Evolutionary conservation across 2,888 invertebrate species (phyloP).

Genomic region (Liodrosophila aerea): DNA sequence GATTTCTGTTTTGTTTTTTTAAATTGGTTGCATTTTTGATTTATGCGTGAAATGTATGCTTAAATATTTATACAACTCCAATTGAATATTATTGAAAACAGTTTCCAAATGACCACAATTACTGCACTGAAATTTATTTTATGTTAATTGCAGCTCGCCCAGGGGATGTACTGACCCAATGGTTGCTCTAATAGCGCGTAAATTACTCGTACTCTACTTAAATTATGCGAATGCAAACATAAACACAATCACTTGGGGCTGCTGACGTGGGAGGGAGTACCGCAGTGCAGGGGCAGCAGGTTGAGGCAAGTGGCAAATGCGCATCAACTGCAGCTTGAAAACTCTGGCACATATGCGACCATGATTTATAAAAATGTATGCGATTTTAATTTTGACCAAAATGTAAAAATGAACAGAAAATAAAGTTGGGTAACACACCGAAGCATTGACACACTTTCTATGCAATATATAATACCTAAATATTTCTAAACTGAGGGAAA

Average conservation of each 20-base stretch:
- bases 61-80: constrained; percentile 34
- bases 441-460: constrained; percentile 10
- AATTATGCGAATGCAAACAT: constrained; percentile 28
- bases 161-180: constrained; percentile 16
- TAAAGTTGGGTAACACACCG: not conserved
- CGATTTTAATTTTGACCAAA: constrained; percentile 60
- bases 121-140: constrained; percentile 37
- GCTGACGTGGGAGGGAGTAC: too few species aligned
- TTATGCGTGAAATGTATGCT: constrained; percentile 24
- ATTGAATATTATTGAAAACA: constrained; percentile 56
- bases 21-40: constrained; percentile 37
- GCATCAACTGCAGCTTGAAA: constrained; percentile 29
- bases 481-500: too few species aligned
- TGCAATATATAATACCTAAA: too few species aligned
- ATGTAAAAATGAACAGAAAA: constrained; percentile 22
- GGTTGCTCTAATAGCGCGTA: constrained; percentile 64
- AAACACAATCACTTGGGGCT: constrained; percentile 1
- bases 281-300: not conserved
- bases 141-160: constrained; percentile 62
- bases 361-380: constrained; percentile 68
- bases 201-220: constrained; percentile 66
- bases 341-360: constrained; percentile 37
- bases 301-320: constrained; percentile 34
- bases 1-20: constrained; percentile 28
- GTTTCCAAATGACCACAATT: constrained; percentile 56